Base-by-base conservation (phyloP, 2,888 invertebrate genomes). In the Neuroscelio doddi region DNA sequence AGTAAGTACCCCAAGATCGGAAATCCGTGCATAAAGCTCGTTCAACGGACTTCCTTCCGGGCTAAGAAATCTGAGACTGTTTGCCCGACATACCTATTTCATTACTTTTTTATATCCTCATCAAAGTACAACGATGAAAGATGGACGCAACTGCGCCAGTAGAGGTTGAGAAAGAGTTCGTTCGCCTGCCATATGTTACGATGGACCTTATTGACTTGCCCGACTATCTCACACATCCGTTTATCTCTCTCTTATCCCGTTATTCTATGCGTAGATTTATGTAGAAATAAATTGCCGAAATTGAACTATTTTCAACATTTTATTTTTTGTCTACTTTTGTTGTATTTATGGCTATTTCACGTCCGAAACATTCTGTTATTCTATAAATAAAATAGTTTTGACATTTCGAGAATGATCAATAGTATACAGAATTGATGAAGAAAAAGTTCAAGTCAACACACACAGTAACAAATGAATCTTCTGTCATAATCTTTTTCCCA, bases 141-240 rank as follows among this genome's bases (percentile, higher is more conserved):
- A 16, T 30, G 17, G 45, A 27, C 45, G 30, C 45, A 8, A 16
- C 17, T 10, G 30, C 10, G 17, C 16, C 21, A 5, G 21, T 21
- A 21, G 3, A 12, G 10, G 12, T 32, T 32, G 58, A 38, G 39
- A 63, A 49, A 21, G 49, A 59, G 52, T 52, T 64, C 46, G 70
- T 70, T 72, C 79, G 78, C 76, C 68, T 58, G 69, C 78, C 78
- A 77, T 77, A 79, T 78, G 78, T 75, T 75, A 74, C 73, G 65
- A 47, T 14, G 64, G 59, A 70, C 72, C 69, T 75, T 73, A 66
- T 66, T 52, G 53, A 66, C 59, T 70, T 70, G 72, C 74, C 68
- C 56, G 53, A 66, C 59, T 70, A 72, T 72, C 74, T 72, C 58
- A 49, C 67, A 65, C 68, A 67, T 76, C 30, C 41, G 41, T 56